Base-by-base conservation (phyloP, 1,140 invertebrate species). In the Hyphantria cunea region DNA sequence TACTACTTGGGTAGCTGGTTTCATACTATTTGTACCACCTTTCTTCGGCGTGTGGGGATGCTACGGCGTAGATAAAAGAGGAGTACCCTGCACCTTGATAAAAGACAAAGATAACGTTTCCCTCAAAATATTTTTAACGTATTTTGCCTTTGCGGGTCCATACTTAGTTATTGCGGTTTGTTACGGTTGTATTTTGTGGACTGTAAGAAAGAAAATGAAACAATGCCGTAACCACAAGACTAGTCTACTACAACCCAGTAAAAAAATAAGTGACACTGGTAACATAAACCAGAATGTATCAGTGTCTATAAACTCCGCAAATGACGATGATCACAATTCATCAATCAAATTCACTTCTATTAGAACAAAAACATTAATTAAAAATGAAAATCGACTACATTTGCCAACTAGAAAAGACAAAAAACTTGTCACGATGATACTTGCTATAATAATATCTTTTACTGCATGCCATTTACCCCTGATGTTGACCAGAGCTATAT, bases 391-490 rank as follows among this genome's bases (percentile, higher is more conserved):
- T 11, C 47, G 15, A 13, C 33, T 10, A 4, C 31, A 48, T 31
- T n/a, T 93, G 80, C 90, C 95, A 93, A 34, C 33, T 34, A 34
- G 33, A 34, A 34, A 34, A 34, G 33, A 34, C 10, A 34, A 34
- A 34, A 94, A 94, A 42, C 81, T 96, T 0, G 82, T 95, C 0
- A 95, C 95, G 69, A 96, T 96, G 95, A 96, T 96, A 14, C 84
- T 95, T 0, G 95, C 95, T 34, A 96, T 96, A 61, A 95, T 96
- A 72, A 90, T 92, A 15, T 94, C 95, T 12, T 96, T 96, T 68
- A 84, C 95, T 0, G 85, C 95, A 12, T 96, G 95, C 58, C 95
- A 96, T 74, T 77, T 96, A 54, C 95, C 95, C 3, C 95, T 96
- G 34, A 96, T 95, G 0, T 79, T 95, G 0, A 93, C 93, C 0